Conservation (phyloP, 2,888 invertebrate genomes). For the Diaperis boleti region DNA sequence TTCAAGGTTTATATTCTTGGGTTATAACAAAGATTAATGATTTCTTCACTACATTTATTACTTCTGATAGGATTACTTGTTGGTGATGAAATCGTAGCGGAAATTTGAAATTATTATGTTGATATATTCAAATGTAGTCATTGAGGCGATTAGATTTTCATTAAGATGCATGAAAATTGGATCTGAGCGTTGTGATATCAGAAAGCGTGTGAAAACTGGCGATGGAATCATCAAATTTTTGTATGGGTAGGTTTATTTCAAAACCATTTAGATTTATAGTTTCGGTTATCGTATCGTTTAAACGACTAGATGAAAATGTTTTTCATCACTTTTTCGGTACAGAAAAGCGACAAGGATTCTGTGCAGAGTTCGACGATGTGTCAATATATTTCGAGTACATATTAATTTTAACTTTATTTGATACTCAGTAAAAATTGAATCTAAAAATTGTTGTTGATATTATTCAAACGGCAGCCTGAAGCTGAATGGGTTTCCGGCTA, state of each 20-base stretch:
- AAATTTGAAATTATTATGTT: conserved; percentile 19
- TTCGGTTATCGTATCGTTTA: too few species aligned
- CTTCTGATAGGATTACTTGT: conserved; percentile 8
- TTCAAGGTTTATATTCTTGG: conserved; percentile 32
- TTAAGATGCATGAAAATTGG: conserved; percentile 9
- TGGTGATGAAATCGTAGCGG: conserved; percentile 20
- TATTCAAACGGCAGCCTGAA: conserved; percentile 18
- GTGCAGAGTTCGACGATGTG: too few species aligned
- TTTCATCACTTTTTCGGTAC: too few species aligned
- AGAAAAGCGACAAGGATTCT: too few species aligned
- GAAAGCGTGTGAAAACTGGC: not conserved
- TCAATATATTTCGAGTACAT: too few species aligned
- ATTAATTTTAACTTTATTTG: too few species aligned
- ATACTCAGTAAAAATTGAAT: conserved; percentile 19
- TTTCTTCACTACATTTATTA: conserved; percentile 22
- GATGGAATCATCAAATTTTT: not conserved
- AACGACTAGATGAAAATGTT: too few species aligned
- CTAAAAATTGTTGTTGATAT: conserved; percentile 11
- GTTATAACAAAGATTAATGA: conserved; percentile 18
- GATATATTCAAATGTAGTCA: conserved; percentile 21
- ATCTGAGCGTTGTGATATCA: not conserved
- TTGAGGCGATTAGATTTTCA: conserved; percentile 12
- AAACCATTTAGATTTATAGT: too few species aligned
- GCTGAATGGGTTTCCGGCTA: not conserved
- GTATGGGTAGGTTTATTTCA: too few species aligned